These are phyloP conservation scores for Oreortyx pictus DNA, from an alignment of 2,797 vertebrate genomes.

Conservation along the genomic window DNA sequence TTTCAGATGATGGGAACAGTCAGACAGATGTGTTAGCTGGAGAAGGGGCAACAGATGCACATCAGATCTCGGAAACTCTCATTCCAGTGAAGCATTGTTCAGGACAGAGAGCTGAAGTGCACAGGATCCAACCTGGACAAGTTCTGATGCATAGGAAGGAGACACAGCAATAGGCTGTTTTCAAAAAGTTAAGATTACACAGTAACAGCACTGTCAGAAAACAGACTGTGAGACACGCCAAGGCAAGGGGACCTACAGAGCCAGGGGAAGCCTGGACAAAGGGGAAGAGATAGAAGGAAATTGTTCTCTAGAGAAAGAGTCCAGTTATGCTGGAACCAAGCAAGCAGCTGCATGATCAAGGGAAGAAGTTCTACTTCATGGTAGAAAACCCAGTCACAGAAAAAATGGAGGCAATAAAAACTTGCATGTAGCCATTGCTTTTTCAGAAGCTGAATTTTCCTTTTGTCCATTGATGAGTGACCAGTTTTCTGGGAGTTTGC, in stretches of 20 bases:
- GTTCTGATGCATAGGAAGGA: not conserved
- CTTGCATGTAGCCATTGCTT: not conserved
- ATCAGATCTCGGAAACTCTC: not conserved
- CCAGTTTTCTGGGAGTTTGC: not conserved
- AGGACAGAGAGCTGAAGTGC: not conserved
- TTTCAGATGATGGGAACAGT: not conserved
- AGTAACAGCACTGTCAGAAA: not conserved
- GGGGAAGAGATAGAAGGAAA: not conserved
- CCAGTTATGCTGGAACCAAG: not conserved
- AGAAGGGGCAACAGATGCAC: not conserved
- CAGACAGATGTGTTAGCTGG: not conserved
- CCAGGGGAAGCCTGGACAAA: not conserved
- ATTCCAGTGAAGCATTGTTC: not conserved
- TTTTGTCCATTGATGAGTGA: not conserved
- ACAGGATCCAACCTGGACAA: not conserved
- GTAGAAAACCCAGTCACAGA: not conserved
- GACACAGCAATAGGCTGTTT: not conserved
- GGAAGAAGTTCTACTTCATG: not conserved
- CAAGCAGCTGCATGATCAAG: not conserved
- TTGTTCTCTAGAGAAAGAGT: not conserved
- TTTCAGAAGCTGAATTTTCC: not conserved
- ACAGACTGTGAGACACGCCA: not conserved
- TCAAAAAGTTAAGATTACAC: not conserved
- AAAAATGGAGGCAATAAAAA: not conserved
- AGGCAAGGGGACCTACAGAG: not conserved